phyloP scores from a whole-genome alignment of 2,888 invertebrate genomes.

The Phaedon cochleariae region DNA sequence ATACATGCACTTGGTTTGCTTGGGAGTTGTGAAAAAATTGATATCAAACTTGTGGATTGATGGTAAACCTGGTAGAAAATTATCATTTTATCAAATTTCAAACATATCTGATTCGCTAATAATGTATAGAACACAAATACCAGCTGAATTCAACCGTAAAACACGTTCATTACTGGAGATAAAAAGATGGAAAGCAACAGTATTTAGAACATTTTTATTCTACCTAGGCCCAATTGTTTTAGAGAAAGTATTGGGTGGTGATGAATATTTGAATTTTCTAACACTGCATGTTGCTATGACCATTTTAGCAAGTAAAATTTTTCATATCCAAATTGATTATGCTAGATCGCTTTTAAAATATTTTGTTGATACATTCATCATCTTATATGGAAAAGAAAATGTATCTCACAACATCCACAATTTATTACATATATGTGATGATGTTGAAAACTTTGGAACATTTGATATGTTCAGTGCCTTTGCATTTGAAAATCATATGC shows the following conservation, averaged over 20 bases:
- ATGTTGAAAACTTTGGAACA: background rate
- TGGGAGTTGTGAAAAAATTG: conserved; percentile 32
- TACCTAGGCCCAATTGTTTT: conserved; percentile 31
- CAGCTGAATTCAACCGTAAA: conserved; percentile 24
- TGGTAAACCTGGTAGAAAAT: conserved; percentile 21
- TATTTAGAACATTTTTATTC: conserved; percentile 31
- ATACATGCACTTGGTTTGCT: conserved; percentile 36
- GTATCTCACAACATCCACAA: background rate
- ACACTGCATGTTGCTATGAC: conserved; percentile 4
- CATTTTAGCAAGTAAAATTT: background rate
- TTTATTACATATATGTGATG: conserved; percentile 5
- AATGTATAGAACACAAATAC: background rate
- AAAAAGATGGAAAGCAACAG: conserved; percentile 35
- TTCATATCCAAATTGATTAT: background rate
- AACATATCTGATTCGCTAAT: conserved; percentile 3
- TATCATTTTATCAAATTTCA: conserved; percentile 17
- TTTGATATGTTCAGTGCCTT: background rate
- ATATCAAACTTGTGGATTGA: conserved; percentile 19
- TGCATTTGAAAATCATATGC: conserved; percentile 9
- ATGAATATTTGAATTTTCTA: conserved; percentile 10
- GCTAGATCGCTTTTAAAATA: background rate
- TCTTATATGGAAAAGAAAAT: background rate
- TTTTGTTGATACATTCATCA: conserved; percentile 6
- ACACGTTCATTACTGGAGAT: conserved; percentile 26
- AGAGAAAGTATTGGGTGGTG: background rate